Conservation (phyloP, 1,140 invertebrate species). For the Drosophila miranda region DNA sequence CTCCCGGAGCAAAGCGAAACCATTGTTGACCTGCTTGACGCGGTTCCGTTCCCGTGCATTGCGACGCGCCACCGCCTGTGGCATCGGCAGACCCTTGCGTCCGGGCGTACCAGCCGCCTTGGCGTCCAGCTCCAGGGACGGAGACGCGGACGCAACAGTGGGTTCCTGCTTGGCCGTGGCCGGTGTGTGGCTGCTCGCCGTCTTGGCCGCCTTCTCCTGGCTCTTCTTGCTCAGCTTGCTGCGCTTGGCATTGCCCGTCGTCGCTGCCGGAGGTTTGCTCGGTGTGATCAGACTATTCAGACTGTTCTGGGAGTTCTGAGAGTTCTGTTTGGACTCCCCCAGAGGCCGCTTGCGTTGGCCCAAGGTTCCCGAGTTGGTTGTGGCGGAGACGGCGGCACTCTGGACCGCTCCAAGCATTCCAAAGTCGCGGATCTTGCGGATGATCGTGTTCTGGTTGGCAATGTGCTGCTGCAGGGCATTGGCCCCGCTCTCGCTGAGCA, state of each 20-base stretch:
- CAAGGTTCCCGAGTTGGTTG: background rate
- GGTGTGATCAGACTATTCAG: background rate
- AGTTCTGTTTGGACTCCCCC: constrained; percentile 41
- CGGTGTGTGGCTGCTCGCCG: constrained; percentile 1
- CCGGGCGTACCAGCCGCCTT: constrained; percentile 60
- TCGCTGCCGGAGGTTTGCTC: background rate
- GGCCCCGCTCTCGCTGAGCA: constrained; percentile 69
- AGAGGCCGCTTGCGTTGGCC: constrained; percentile 49
- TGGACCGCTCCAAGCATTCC: constrained; percentile 77
- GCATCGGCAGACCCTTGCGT: constrained; percentile 85
- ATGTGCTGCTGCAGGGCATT: constrained; percentile 69
- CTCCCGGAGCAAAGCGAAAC: constrained; percentile 92
- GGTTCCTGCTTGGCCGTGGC: constrained; percentile 8
- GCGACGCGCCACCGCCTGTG: constrained; percentile 92
- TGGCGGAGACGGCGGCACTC: constrained; percentile 42
- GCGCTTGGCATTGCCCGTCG: constrained; percentile 23
- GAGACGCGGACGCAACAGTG: background rate
- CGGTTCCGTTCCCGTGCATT: constrained; percentile 97
- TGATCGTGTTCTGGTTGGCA: constrained; percentile 72
- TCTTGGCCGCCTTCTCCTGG: constrained; percentile 7
- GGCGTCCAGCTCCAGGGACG: background rate
- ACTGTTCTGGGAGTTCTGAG: constrained; percentile 11
- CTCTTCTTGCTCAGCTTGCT: constrained; percentile 35
- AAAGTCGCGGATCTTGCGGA: constrained; percentile 77
- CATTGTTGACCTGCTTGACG: constrained; percentile 96